phyloP scores from a whole-genome alignment of 2,113 vertebrate genomes.

The Glaucomys volans region DNA sequence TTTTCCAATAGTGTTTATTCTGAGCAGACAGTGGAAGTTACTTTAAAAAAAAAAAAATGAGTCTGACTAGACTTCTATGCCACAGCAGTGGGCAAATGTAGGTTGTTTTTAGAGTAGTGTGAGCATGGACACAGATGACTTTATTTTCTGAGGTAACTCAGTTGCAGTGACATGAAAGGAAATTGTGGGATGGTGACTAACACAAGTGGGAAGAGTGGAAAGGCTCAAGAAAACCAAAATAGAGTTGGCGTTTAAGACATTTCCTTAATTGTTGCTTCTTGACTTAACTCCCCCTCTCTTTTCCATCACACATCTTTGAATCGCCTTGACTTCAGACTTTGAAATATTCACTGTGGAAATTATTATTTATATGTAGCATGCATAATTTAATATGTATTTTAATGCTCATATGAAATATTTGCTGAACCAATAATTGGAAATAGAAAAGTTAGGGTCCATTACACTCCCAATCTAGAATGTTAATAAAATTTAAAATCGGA shows the following conservation, averaged over 20 bases:
- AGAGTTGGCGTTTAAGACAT: conserved; percentile 82
- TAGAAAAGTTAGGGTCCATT: not conserved
- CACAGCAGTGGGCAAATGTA: not conserved
- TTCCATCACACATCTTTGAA: conserved; percentile 57
- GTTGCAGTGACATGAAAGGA: conserved; percentile 82
- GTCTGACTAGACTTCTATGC: conserved; percentile 74
- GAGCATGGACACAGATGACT: conserved; percentile 62
- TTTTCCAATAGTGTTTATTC: conserved; percentile 75
- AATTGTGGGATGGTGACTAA: conserved; percentile 86
- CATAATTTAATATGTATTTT: conserved; percentile 13
- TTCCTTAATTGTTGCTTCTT: conserved; percentile 79
- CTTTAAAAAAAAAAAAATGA: not conserved
- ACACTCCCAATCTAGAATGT: not conserved
- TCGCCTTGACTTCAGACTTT: conserved; percentile 39
- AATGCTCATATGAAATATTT: not conserved
- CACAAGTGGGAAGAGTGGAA: conserved; percentile 82
- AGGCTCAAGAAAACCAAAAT: conserved; percentile 84
- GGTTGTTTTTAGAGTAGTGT: conserved; percentile 68
- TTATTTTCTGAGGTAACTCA: conserved; percentile 73
- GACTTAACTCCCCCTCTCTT: conserved; percentile 67
- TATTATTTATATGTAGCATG: not conserved
- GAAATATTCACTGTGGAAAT: not conserved
- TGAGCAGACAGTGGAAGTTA: conserved; percentile 46
- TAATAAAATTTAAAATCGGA: not conserved
- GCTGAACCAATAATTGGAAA: not conserved